Conservation (phyloP, 2,888 invertebrate genomes). For the Phymatocera aterrima region DNA sequence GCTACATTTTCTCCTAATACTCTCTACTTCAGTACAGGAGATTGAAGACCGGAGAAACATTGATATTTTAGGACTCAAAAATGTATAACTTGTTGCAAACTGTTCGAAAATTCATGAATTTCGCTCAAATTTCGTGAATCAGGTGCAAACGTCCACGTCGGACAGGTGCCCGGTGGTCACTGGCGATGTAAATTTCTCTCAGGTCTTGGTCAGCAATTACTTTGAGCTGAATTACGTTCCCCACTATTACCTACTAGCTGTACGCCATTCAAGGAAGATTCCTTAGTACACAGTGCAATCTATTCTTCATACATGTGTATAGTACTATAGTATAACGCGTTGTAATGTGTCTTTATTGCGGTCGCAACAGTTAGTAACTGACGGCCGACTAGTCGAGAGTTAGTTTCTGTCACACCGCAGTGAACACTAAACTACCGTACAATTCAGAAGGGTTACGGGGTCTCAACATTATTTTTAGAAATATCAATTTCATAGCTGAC, state of each 20-base stretch:
- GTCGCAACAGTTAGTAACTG: background rate
- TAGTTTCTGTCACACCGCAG: background rate
- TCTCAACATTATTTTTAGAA: background rate
- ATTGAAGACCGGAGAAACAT: no score
- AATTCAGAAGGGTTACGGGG: background rate
- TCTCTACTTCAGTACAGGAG: no score
- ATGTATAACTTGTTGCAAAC: background rate
- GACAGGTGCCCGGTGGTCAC: slow-evolving; percentile 52
- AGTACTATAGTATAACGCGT: no score
- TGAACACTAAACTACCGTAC: background rate
- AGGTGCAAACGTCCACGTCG: slow-evolving; percentile 43
- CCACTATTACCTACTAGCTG: slow-evolving; percentile 44
- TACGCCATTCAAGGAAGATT: slow-evolving; percentile 29
- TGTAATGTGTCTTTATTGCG: background rate
- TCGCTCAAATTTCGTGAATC: background rate
- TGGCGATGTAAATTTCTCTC: slow-evolving; percentile 48
- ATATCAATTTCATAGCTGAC: no score
- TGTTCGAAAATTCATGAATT: background rate
- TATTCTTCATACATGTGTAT: background rate
- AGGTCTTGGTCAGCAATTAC: slow-evolving; percentile 50
- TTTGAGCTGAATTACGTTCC: slow-evolving; percentile 49
- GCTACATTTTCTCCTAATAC: no score
- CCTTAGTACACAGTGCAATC: background rate
- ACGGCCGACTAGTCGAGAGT: background rate
- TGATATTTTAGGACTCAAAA: no score